phyloP scores from a whole-genome alignment of 2,113 vertebrate genomes.

The Bolborhynchus lineola region DNA sequence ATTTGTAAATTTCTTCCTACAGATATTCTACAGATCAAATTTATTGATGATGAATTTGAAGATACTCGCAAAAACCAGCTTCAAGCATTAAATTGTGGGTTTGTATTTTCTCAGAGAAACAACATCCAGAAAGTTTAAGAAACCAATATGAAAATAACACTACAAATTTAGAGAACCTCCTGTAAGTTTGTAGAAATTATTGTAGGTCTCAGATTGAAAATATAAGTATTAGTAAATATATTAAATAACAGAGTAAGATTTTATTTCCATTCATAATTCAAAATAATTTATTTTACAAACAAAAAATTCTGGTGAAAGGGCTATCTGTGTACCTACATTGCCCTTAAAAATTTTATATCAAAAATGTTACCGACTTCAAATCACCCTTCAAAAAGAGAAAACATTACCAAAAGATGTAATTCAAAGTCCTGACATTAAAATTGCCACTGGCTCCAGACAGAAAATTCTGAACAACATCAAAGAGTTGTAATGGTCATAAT shows the following conservation, averaged over 20 bases:
- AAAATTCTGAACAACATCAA: not conserved
- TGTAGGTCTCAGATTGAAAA: not conserved
- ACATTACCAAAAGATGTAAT: not conserved
- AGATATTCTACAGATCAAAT: not conserved
- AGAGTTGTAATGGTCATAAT: not conserved
- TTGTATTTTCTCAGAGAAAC: not conserved
- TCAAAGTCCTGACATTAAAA: not conserved
- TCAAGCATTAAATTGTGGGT: not conserved
- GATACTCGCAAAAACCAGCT: not conserved
- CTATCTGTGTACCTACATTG: not conserved
- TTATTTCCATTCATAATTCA: not conserved
- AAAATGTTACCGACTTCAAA: not conserved
- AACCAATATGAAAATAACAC: not conserved
- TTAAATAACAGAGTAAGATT: not conserved
- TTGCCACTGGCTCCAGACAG: not conserved
- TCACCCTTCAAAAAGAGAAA: not conserved
- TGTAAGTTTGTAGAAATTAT: not conserved
- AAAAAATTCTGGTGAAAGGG: not conserved
- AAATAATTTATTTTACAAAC: not conserved
- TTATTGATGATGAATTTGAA: not conserved
- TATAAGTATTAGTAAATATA: not conserved
- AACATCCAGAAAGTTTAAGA: not conserved
- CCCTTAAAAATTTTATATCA: not conserved
- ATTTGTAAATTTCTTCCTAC: not conserved
- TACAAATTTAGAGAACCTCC: not conserved